Percentiles rank a stretch among this genome's conserved stretches.
phyloP scores from a whole-genome alignment of 2,888 invertebrate genomes.

The Noctua pronuba region DNA sequence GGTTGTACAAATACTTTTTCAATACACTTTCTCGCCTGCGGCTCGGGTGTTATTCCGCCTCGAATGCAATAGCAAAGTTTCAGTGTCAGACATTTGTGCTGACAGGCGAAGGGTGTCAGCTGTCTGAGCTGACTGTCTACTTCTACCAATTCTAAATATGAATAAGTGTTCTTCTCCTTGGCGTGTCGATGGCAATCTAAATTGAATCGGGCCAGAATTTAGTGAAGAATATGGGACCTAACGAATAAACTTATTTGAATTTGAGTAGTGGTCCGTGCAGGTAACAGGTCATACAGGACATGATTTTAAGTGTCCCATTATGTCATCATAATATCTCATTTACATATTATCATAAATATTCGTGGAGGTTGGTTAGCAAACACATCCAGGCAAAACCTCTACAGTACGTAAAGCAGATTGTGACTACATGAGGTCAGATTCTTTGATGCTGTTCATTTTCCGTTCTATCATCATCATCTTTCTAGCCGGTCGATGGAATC shows the following conservation, averaged over 20 bases:
- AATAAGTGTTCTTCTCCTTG: neutral
- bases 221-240: neutral
- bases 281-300: neutral
- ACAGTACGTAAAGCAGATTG: no score
- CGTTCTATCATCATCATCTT: neutral
- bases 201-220: neutral
- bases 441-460: no score
- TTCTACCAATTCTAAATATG: neutral
- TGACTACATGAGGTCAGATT: no score
- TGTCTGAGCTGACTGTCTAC: neutral
- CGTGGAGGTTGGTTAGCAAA: neutral
- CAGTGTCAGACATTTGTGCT: no score
- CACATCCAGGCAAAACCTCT: neutral
- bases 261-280: neutral
- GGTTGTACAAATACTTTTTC: neutral
- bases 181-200: neutral
- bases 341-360: neutral
- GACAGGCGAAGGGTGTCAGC: neutral
- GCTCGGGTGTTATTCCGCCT: no score
- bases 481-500: neutral
- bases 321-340: neutral
- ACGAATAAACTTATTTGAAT: no score
- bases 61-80: no score
- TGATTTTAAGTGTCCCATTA: neutral
- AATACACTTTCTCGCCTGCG: no score